Evolutionary conservation across 2,797 vertebrate genomes (phyloP), one percentile per base, ranked within the genome.

Genomic region (Lacerta viridis): DNA sequence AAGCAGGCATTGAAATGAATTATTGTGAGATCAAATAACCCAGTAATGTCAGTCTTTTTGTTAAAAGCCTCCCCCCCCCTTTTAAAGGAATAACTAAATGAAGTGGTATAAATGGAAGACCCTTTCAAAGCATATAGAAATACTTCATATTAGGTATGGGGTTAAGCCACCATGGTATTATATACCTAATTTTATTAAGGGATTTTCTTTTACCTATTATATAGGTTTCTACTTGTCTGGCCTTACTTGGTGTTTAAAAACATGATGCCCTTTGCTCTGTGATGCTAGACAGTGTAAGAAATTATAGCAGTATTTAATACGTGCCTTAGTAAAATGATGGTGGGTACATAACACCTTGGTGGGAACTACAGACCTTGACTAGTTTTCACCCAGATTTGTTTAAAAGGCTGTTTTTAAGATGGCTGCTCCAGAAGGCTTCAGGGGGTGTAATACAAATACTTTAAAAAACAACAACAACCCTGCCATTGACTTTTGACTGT

Each of bases 321-420:
- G 93, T 96, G 95, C 95, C 95, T 96, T 96, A 96, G 93, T 96
- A 95, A 95, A 96, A 96, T 88, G 66, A 25, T 80, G 75, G 27
- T 91, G 92, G 88, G 89, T 92, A 82, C 86, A 69, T 95, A 92
- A 95, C 90, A 92, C 92, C 90, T 88, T 91, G 92, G 88, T 94
- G 88, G 84, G 87, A 91, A 25, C 88, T 89, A 89, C 91, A 88
- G 88, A 91, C 78, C 87, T 88, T 88, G 82, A 75, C 86, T 93
- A 86, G 68, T 94, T 71, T 91, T 91, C 64, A 88, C 71, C 81
- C 89, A 92, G 92, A 0, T 85, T 72, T 72, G 92, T 93, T 75
- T 64, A 64, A 87, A 87, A 75, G 76, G 74, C 76, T 80, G 82
- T 92, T 88, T n/a, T 29, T 78, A 94, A 94, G 96, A 93, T 95